These are phyloP conservation scores for Menidia menidia DNA, from an alignment of 2,797 vertebrate species.

Conservation along the genomic window DNA sequence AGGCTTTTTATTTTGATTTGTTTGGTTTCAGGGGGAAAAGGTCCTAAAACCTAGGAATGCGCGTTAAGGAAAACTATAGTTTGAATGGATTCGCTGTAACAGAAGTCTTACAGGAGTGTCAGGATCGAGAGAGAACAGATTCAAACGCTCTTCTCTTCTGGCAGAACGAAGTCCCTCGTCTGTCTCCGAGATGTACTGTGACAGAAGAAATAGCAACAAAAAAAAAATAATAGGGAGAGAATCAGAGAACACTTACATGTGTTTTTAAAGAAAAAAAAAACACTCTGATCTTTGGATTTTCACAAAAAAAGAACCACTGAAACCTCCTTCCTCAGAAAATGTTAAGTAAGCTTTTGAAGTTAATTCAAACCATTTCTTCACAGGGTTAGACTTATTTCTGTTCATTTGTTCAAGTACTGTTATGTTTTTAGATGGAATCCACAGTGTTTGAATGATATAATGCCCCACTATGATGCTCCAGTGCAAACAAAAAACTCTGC, in stretches of 20 bases:
- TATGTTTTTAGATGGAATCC: not conserved
- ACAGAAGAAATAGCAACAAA: constrained; percentile 25
- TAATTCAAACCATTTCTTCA: not conserved
- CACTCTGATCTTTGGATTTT: not conserved
- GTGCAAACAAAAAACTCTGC: not conserved
- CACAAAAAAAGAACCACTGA: not conserved
- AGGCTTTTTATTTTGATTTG: not conserved
- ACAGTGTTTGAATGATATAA: not conserved
- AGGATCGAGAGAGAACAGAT: constrained; percentile 95
- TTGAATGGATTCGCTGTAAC: not conserved
- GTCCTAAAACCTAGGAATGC: not conserved
- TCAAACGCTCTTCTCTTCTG: constrained; percentile 89
- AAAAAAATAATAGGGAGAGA: constrained; percentile 14
- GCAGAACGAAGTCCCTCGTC: constrained; percentile 90
- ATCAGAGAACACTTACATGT: not conserved
- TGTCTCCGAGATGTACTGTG: constrained; percentile 94
- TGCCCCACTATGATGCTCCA: not conserved
- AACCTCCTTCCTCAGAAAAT: not conserved
- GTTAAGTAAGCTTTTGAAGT: not conserved
- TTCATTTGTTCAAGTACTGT: not conserved
- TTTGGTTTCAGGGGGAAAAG: not conserved
- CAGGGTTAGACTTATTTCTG: not conserved
- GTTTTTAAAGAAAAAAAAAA: constrained; percentile 1
- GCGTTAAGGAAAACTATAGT: not conserved
- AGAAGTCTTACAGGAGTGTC: constrained; percentile 89